Evolutionary conservation across 2,113 vertebrate genomes (phyloP).

Genomic region (Periophthalmus modestus): DNA sequence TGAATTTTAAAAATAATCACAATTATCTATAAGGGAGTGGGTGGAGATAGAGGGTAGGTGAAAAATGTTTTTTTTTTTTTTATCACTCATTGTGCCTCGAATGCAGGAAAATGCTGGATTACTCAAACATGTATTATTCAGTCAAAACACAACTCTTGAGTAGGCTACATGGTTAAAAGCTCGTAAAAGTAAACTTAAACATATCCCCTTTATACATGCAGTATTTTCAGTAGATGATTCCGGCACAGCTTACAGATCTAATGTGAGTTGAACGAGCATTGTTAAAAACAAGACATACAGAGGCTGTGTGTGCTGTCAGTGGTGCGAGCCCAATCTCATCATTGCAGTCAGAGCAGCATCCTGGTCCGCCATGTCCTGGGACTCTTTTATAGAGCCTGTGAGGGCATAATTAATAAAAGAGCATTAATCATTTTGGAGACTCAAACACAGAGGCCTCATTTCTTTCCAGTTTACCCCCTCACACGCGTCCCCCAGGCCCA

Average conservation of each 20-base stretch:
- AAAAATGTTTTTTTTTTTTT: no score
- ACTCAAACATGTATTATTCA: no score
- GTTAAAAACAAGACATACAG: background rate
- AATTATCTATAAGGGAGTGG: no score
- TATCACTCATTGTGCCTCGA: no score
- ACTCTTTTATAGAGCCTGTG: conserved; percentile 55
- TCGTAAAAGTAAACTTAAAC: no score
- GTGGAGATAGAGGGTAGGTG: no score
- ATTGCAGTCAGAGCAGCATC: conserved; percentile 47
- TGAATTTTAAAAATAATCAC: no score
- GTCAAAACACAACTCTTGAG: no score
- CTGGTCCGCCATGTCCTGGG: conserved; percentile 44
- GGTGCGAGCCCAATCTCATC: conserved; percentile 34
- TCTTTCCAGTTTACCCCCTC: conserved; percentile 55
- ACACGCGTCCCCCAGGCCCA: conserved; percentile 55
- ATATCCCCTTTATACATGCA: no score
- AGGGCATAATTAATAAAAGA: conserved; percentile 76
- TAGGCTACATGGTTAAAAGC: no score
- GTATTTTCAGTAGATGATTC: background rate
- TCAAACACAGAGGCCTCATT: conserved; percentile 54
- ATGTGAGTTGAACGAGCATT: background rate
- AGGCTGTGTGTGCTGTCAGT: conserved; percentile 7
- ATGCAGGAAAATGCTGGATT: no score
- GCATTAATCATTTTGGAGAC: conserved; percentile 73
- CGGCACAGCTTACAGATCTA: background rate